phyloP scores from a whole-genome alignment of 2,113 vertebrate species.

The Aphyosemion australe region DNA sequence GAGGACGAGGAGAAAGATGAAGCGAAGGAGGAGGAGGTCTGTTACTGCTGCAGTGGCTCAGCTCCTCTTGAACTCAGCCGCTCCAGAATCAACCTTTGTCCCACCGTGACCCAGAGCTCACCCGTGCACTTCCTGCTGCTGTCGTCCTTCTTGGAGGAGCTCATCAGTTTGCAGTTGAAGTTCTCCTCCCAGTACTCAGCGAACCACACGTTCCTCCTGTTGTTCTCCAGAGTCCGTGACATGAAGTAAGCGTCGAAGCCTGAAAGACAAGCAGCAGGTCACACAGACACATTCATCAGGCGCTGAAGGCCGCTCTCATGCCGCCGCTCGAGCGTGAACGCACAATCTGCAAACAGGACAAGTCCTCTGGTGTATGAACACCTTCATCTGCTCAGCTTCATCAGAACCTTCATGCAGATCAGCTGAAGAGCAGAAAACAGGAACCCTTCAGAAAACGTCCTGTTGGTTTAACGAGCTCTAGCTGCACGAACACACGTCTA shows the following conservation, averaged over 20 bases:
- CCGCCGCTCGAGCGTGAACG: not conserved
- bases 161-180: conserved; percentile 98
- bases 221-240: conserved; percentile 93
- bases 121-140: conserved; percentile 95
- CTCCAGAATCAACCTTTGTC: too few species aligned
- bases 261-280: conserved; percentile 54
- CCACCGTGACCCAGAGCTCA: conserved; percentile 42
- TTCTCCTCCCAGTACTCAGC: conserved; percentile 98
- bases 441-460: too few species aligned
- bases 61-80: too few species aligned
- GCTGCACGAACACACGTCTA: too few species aligned
- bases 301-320: not conserved
- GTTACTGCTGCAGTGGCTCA: too few species aligned
- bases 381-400: conserved; percentile 18
- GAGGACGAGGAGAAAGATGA: too few species aligned
- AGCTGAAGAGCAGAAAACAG: not conserved
- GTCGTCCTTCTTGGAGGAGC: conserved; percentile 93
- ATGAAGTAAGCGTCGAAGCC: conserved; percentile 94
- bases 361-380: conserved; percentile 6
- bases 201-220: conserved; percentile 96
- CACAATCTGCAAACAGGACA: conserved; percentile 1
- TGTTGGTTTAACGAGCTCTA: too few species aligned
- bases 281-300: conserved; percentile 10
- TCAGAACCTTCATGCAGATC: conserved; percentile 5
- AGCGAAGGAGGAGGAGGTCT: too few species aligned